phyloP scores from a whole-genome alignment of 2,888 invertebrate species.

The Parnassius apollo region DNA sequence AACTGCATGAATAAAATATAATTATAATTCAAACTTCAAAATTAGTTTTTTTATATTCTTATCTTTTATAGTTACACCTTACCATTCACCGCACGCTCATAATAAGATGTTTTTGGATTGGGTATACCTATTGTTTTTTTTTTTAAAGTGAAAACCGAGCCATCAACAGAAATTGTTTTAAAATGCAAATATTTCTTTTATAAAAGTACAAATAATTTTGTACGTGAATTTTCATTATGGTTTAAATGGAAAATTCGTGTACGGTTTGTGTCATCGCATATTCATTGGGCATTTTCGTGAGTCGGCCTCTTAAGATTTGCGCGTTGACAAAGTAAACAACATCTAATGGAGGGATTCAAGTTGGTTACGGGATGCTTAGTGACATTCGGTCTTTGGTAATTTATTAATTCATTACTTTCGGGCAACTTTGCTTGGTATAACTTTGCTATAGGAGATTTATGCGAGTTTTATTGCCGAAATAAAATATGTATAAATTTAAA shows the following conservation, averaged over 20 bases:
- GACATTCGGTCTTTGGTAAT: constrained; percentile 57
- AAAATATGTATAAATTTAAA: background rate
- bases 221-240: constrained; percentile 76
- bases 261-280: constrained; percentile 80
- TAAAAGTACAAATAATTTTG: constrained; percentile 68
- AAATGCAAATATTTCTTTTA: constrained; percentile 51
- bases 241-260: constrained; percentile 79
- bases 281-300: constrained; percentile 80
- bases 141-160: too few relatives aligned
- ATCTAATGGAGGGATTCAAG: constrained; percentile 75
- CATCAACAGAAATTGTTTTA: constrained; percentile 13
- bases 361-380: constrained; percentile 67
- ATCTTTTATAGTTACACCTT: too few relatives aligned
- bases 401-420: constrained; percentile 48
- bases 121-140: too few relatives aligned
- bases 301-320: constrained; percentile 78
- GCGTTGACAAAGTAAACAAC: constrained; percentile 75
- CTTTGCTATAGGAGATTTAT: constrained; percentile 2
- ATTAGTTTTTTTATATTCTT: too few relatives aligned
- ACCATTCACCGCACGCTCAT: too few relatives aligned
- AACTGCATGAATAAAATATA: too few relatives aligned
- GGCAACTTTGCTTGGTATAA: constrained; percentile 28
- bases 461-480: constrained; percentile 3
- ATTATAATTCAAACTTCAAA: too few relatives aligned
- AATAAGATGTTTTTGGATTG: too few relatives aligned